phyloP scores from a whole-genome alignment of 2,113 vertebrate species.

The Peucedramus taeniatus region DNA sequence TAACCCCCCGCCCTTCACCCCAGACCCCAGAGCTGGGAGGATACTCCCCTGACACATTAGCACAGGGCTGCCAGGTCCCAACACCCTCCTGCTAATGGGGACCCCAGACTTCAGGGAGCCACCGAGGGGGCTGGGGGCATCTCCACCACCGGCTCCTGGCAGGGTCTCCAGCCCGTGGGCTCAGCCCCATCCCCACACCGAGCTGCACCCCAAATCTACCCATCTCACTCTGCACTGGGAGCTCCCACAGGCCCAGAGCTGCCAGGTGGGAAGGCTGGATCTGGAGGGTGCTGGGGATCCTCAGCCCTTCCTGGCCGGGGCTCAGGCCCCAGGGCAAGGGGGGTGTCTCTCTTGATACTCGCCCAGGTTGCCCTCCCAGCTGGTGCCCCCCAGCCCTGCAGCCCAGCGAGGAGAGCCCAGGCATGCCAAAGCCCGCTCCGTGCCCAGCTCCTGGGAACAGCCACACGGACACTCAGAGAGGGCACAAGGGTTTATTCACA shows the following conservation, averaged over 20 bases:
- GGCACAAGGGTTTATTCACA: slow-evolving; percentile 36
- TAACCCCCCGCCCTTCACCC: neutral
- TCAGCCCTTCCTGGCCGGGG: accelerated
- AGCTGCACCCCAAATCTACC: neutral
- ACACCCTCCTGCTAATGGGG: neutral
- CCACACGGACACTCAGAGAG: neutral
- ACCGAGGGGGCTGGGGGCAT: neutral
- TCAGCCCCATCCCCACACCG: neutral
- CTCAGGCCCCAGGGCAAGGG: too few species aligned
- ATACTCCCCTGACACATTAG: neutral
- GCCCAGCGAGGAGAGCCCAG: neutral
- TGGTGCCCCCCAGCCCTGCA: neutral
- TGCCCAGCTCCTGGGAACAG: neutral
- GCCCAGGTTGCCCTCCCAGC: neutral
- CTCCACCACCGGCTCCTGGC: neutral
- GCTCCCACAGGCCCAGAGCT: neutral
- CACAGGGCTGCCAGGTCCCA: neutral
- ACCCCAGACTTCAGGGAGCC: neutral
- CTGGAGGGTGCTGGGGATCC: neutral
- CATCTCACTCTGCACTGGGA: neutral
- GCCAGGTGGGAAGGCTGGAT: too few species aligned
- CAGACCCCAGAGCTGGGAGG: neutral
- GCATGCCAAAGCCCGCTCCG: accelerated
- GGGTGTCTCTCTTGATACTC: neutral
- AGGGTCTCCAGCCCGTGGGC: neutral